phyloP scores from a whole-genome alignment of 1,140 invertebrate species.

The Nautilus pompilius region DNA sequence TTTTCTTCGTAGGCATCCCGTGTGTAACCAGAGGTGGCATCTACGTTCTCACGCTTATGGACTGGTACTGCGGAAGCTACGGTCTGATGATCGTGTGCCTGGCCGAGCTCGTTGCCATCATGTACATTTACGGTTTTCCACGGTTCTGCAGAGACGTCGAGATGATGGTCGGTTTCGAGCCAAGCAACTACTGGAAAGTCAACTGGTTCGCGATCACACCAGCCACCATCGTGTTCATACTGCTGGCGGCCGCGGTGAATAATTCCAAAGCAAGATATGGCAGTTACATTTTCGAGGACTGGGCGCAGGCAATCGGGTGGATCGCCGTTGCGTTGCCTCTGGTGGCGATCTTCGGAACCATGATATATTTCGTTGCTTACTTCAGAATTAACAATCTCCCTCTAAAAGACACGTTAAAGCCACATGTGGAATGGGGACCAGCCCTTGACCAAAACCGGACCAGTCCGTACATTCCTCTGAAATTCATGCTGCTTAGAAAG shows the following conservation, averaged over 20 bases:
- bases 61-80: slow-evolving; percentile 82
- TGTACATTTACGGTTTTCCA: slow-evolving; percentile 68
- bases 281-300: slow-evolving; percentile 23
- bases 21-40: slow-evolving; percentile 62
- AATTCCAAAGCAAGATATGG: slow-evolving; percentile 21
- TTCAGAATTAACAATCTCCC: not conserved
- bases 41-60: slow-evolving; percentile 79
- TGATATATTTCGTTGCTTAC: not conserved
- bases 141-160: slow-evolving; percentile 66
- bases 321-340: slow-evolving; percentile 22
- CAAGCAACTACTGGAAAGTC: slow-evolving; percentile 62
- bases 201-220: slow-evolving; percentile 67
- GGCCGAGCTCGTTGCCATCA: slow-evolving; percentile 67
- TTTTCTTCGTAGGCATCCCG: slow-evolving; percentile 43
- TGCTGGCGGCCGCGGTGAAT: slow-evolving; percentile 24
- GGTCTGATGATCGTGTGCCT: slow-evolving; percentile 66
- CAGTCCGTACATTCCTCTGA: not conserved
- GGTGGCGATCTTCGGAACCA: slow-evolving; percentile 11
- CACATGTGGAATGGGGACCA: slow-evolving; percentile 26
- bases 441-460: slow-evolving; percentile 20
- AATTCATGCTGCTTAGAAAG: no score
- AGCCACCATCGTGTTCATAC: slow-evolving; percentile 57
- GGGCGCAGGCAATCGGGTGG: slow-evolving; percentile 29
- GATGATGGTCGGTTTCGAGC: slow-evolving; percentile 66
- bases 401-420: slow-evolving; percentile 16